These are phyloP conservation scores for Planiliza haematocheilus DNA, from an alignment of 2,113 vertebrate species.

Conservation along the genomic window DNA sequence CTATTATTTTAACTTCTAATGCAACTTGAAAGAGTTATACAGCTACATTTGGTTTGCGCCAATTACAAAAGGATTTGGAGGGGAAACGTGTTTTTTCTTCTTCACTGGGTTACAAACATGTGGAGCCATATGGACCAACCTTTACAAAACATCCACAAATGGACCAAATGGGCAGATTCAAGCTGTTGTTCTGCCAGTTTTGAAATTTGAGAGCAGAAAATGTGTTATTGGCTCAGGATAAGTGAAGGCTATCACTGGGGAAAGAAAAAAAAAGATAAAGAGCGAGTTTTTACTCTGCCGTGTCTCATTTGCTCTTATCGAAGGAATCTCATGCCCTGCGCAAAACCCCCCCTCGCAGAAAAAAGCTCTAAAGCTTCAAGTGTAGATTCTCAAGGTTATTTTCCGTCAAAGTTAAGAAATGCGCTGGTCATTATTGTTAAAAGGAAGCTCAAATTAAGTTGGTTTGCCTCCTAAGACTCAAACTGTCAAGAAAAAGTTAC, in stretches of 20 bases:
- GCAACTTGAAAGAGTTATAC: background rate
- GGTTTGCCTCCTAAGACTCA: background rate
- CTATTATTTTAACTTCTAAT: background rate
- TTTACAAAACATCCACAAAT: constrained; percentile 55
- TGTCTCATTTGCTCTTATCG: constrained; percentile 4
- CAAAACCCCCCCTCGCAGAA: constrained; percentile 4
- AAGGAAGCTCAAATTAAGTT: background rate
- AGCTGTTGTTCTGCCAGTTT: constrained; percentile 11
- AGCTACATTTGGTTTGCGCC: background rate
- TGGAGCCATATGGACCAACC: constrained; percentile 54
- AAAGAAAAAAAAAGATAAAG: background rate
- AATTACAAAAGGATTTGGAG: constrained; percentile 26
- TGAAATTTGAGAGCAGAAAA: background rate
- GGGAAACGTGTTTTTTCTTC: constrained; percentile 16
- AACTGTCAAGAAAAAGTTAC: constrained; percentile 9
- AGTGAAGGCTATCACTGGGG: background rate
- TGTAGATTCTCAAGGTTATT: background rate
- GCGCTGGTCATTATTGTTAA: background rate
- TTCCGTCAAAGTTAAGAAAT: background rate
- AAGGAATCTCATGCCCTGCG: constrained; percentile 7
- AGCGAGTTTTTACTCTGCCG: background rate
- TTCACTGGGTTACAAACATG: constrained; percentile 3
- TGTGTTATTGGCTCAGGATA: background rate
- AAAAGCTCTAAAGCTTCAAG: background rate
- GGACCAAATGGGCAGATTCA: constrained; percentile 61